A percentile compares a stretch with the other conserved stretches of the same genome.
phyloP scores from a whole-genome alignment of 2,888 invertebrate species.

The Eupsilia transversa region DNA sequence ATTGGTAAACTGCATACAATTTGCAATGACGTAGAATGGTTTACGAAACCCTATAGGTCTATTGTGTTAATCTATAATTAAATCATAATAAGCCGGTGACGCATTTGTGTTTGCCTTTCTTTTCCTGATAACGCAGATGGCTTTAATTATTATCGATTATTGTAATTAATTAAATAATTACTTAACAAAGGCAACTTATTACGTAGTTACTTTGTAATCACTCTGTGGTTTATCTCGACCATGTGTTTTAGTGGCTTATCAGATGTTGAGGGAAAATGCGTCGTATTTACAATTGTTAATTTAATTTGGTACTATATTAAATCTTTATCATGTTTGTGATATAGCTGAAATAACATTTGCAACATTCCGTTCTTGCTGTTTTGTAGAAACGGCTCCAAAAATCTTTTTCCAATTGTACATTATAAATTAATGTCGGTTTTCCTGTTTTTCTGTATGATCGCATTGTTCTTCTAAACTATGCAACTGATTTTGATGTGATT shows the following conservation, averaged over 20 bases:
- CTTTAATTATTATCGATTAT: constrained; percentile 41
- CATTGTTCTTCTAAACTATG: no score
- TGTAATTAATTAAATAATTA: constrained; percentile 32
- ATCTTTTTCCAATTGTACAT: no score
- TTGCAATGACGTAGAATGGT: constrained; percentile 30
- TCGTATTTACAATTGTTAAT: constrained; percentile 32
- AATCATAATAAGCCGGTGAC: constrained; percentile 33
- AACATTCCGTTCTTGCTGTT: neutral
- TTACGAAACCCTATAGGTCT: constrained; percentile 33
- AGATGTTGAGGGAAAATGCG: neutral
- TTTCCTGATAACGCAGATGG: constrained; percentile 49
- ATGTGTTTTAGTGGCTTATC: constrained; percentile 38
- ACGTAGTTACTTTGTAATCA: constrained; percentile 37
- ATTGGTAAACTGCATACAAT: constrained; percentile 16
- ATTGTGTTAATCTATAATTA: constrained; percentile 40
- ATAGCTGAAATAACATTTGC: neutral
- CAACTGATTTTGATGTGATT: no score
- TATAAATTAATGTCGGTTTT: no score
- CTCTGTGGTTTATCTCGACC: constrained; percentile 19
- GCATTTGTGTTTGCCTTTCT: constrained; percentile 43
- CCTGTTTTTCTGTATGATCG: no score
- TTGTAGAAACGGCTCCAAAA: neutral
- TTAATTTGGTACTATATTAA: constrained; percentile 2
- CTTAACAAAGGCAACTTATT: constrained; percentile 23
- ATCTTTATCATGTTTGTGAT: constrained; percentile 4